Conservation (phyloP, 53 echinoderm and acorn worm species). For the Actinopyga echinites region DNA sequence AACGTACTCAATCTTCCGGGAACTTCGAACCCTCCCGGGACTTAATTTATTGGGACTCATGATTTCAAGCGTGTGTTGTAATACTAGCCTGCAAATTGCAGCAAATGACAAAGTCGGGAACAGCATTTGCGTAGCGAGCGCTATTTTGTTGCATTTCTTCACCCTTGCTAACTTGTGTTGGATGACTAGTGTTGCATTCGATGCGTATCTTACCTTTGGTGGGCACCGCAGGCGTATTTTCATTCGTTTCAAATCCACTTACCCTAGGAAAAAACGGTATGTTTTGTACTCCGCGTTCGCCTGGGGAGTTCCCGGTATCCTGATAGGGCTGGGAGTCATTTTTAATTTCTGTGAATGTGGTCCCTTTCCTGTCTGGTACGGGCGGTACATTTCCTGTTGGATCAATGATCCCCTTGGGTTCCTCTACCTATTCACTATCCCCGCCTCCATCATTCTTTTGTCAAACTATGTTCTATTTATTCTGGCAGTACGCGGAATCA, state of each 20-base stretch:
- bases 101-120: slow-evolving; percentile 47
- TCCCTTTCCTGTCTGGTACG: slow-evolving; percentile 73
- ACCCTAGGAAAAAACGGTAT: slow-evolving; percentile 45
- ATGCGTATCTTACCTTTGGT: slow-evolving; percentile 90
- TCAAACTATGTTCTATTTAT: slow-evolving; percentile 64
- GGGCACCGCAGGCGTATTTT: slow-evolving; percentile 47
- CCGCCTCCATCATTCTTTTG: slow-evolving; percentile 53
- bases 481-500: slow-evolving; percentile 64
- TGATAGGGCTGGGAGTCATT: slow-evolving; percentile 51
- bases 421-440: slow-evolving; percentile 68
- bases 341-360: slow-evolving; percentile 70
- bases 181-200: slow-evolving; percentile 82
- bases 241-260: slow-evolving; percentile 22
- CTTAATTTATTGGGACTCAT: slow-evolving; percentile 75
- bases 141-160: slow-evolving; percentile 73
- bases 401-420: slow-evolving; percentile 76
- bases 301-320: slow-evolving; percentile 73
- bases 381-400: slow-evolving; percentile 74
- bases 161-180: slow-evolving; percentile 77
- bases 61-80: slow-evolving; percentile 54
- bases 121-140: slow-evolving; percentile 53
- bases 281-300: slow-evolving; percentile 72
- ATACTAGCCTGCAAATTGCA: slow-evolving; percentile 67
- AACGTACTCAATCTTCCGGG: slow-evolving; percentile 75
- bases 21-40: slow-evolving; percentile 92